Evolutionary conservation across 2,113 vertebrate genomes (phyloP).

Genomic region (Platichthys stellatus): DNA sequence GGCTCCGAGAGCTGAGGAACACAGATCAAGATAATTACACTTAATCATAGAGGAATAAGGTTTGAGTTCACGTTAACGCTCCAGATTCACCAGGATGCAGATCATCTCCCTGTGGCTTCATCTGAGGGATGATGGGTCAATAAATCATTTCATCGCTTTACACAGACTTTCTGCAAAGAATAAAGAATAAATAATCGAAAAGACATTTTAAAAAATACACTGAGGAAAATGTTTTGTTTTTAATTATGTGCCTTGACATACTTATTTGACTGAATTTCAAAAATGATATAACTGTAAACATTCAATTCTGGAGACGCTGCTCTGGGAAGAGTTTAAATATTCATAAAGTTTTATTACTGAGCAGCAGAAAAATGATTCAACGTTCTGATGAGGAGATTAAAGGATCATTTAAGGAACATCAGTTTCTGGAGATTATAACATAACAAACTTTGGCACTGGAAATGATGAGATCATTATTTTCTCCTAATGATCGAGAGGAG

Average conservation of each 20-base stretch:
- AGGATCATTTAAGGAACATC: no score
- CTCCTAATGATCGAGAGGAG: neutral
- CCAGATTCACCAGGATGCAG: slow-evolving; percentile 17
- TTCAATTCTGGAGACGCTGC: no score
- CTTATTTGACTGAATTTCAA: no score
- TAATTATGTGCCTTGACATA: no score
- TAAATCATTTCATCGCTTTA: neutral
- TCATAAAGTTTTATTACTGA: neutral
- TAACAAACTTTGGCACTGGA: neutral
- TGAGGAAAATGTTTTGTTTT: no score
- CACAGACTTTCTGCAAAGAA: neutral
- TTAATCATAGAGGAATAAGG: slow-evolving; percentile 53
- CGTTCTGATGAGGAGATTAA: no score
- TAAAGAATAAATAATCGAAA: neutral
- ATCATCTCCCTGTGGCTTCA: neutral
- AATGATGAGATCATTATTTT: neutral
- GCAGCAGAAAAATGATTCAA: no score
- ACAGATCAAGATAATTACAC: slow-evolving; percentile 61
- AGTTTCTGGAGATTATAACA: slow-evolving; percentile 1
- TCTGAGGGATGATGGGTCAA: neutral
- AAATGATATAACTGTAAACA: no score
- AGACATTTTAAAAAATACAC: no score
- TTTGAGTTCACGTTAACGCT: slow-evolving; percentile 20
- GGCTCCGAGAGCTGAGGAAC: neutral
- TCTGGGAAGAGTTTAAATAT: neutral